Evolutionary conservation across 2,113 vertebrate species (phyloP), one percentile per base, ranked within the genome.

Genomic region (Peromyscus leucopus): DNA sequence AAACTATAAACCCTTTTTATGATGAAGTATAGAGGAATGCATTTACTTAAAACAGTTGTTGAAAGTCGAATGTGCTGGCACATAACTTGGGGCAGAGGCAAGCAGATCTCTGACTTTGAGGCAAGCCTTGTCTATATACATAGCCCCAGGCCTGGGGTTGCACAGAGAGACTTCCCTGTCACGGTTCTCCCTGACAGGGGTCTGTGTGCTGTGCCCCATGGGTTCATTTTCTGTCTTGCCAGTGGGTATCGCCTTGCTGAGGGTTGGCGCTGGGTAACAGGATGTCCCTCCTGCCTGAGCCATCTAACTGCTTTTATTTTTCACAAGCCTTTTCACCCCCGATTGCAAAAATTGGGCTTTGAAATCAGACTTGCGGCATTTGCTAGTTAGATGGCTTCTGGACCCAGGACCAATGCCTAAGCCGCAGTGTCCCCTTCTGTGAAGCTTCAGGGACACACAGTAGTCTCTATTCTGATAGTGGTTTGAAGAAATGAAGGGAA

Each of bases 331-430:
- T 17, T 0, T 0, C 24, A 55, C 16, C 22, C 4, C 33, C 7
- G 61, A 51, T 79, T 93, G 48, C 24, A 95, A 88, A 31, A 92
- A 91, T 74, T 90, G 51, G 4, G 17, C 16, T 92, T 95, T 88
- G 42, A 86, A 96, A 72, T 91, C 21, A 91, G 19, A 9, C 69
- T 96, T 59, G 11, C 69, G 39, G 12, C 28, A 16, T 67, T 91
- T 92, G 59, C 2, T 92, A 21, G 21, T 92, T 96, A 15, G 61
- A 17, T 83, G 46, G 76, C 42, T 24, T 78, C 82, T 39, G 59
- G 4, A 24, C 55, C 42, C 91, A 8, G 74, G 21, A 85, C 67
- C 92, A 28, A 85, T 93, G 48, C 93, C 51, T 82, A 88, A 83
- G 48, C 24, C n/a, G 74, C 36, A 48, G 2, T 89, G 94, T 97